Base-by-base conservation (phyloP, 2,113 vertebrate species). In the Polyodon spathula region DNA sequence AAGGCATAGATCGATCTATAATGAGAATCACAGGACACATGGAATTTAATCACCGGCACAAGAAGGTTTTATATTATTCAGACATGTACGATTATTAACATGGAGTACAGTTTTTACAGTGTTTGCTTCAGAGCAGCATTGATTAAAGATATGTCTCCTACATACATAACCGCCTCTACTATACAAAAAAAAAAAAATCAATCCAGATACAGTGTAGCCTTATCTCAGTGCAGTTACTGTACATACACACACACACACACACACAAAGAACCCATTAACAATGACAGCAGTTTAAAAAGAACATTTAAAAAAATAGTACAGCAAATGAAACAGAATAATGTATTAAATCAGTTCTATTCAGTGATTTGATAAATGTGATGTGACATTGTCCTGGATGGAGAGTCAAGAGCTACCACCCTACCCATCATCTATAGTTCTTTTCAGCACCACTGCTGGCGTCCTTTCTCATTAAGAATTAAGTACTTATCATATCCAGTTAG, bases 301-400 rank as follows among this genome's bases (percentile, higher is more conserved):
- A 43, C 59, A 73, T 68, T 64, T 44, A 46, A 44, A 37, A 54
- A 54, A 46, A 5, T 16, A 5, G 40, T 27, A 40, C 17, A 8
- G 8, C 56, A 37, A 40, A 44, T 15, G n/a, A n/a, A 40, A 44
- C 12, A 10, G 37, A 27, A 66, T 42, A 66, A 71, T 71, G 17
- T 73, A 66, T 75, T 55, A 9, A n/a, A 69, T 39, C 43, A 61
- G 58, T 41, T 48, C 65, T 63, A 60, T 59, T 63, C 37, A 39
- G 41, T n/a, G n/a, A n/a, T 58, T 27, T 57, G 55, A 50, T 10
- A 53, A 65, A 63, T 56, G 46, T 37, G 3, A 65, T 46, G 43
- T 61, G 63, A 75, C 69, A 78, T 17, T 37, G 46, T 14, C 46
- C 6, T 72, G 74, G 70, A 73, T 69, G 68, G 62, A 54, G 72